phyloP scores from a whole-genome alignment of 2,113 vertebrate genomes.

The Malaclemys terrapin region DNA sequence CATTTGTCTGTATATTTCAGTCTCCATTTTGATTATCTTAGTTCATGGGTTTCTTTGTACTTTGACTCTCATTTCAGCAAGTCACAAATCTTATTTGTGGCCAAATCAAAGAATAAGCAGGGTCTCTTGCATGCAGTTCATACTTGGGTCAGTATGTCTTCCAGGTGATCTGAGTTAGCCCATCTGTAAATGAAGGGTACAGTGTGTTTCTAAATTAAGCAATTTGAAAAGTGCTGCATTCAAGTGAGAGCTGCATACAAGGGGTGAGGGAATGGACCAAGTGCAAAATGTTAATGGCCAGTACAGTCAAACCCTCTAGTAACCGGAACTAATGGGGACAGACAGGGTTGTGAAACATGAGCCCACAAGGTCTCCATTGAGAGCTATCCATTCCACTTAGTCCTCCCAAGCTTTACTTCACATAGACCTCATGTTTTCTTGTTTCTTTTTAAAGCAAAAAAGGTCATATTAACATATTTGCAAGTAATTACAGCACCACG shows the following conservation, averaged over 20 bases:
- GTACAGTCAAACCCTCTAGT: conserved; percentile 32
- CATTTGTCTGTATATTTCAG: neutral
- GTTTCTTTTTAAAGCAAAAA: neutral
- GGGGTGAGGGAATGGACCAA: neutral
- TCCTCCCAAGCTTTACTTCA: conserved; percentile 37
- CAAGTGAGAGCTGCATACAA: neutral
- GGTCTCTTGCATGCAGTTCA: neutral
- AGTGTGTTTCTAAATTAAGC: neutral
- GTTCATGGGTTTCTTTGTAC: neutral
- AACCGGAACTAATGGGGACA: conserved; percentile 74
- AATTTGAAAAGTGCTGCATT: neutral
- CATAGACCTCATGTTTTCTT: conserved; percentile 17
- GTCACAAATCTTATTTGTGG: neutral
- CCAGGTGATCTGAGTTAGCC: neutral
- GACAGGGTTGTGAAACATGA: conserved; percentile 73
- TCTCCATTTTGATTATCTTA: neutral
- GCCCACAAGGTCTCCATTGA: conserved; percentile 49
- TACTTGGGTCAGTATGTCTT: neutral
- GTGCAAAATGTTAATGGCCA: conserved; percentile 51
- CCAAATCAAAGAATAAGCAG: neutral
- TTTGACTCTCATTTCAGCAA: neutral
- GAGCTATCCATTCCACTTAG: conserved; percentile 42
- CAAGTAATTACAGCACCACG: neutral
- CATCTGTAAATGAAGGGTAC: neutral
- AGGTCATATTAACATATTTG: neutral